These are phyloP conservation scores for Pseudomyrmex concolor DNA, from an alignment of 1,140 invertebrate genomes.

Conservation along the genomic window DNA sequence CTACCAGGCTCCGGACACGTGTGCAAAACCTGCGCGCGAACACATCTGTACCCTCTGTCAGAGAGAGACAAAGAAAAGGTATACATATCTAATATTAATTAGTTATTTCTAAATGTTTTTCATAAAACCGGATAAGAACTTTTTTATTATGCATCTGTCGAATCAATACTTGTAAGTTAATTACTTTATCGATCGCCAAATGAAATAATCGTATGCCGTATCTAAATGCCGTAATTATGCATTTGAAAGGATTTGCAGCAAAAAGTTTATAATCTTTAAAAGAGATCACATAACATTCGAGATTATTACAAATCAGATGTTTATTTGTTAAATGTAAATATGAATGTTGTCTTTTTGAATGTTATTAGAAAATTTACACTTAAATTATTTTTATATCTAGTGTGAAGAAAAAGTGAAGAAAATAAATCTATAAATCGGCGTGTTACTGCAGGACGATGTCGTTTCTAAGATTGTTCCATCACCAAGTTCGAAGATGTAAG, in stretches of 20 bases:
- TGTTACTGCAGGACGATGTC: neutral
- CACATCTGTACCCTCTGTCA: conserved; percentile 28
- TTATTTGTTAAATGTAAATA: neutral
- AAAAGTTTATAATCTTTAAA: conserved; percentile 29
- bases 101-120: conserved; percentile 28
- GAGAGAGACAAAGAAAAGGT: conserved; percentile 35
- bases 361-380: conserved; percentile 25
- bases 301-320: conserved; percentile 7
- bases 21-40: conserved; percentile 45
- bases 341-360: neutral
- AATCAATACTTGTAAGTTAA: too few relatives aligned
- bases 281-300: conserved; percentile 14
- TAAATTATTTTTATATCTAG: conserved; percentile 23
- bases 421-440: conserved; percentile 34
- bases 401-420: conserved; percentile 33
- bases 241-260: conserved; percentile 4
- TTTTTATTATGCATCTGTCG: conserved; percentile 51
- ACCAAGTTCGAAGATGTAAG: conserved; percentile 4
- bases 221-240: conserved; percentile 20
- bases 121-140: conserved; percentile 39
- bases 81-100: conserved; percentile 4
- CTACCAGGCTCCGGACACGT: conserved; percentile 54
- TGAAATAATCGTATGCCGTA: neutral
- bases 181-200: too few relatives aligned
- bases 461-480: conserved; percentile 1